Evolutionary conservation across 2,113 vertebrate species (phyloP), one percentile per base, ranked within the genome.

Genomic region (Tragelaphus imberbis): DNA sequence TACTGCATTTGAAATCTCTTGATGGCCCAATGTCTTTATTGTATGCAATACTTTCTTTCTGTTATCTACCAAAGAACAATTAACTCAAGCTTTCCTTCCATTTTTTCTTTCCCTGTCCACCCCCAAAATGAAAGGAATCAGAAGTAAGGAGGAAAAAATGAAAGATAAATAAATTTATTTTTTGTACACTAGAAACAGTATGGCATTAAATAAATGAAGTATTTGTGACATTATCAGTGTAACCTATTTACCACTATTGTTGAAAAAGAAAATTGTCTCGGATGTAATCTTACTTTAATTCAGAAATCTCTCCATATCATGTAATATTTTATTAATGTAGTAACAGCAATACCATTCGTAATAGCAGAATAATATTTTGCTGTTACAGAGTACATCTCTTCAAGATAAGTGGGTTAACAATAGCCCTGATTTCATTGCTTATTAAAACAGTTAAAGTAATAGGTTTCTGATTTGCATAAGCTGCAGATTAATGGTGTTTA

Each of bases 391-490:
- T 44, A 94, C 53, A 88, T 96, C 15, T 95, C 40, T 85, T 97
- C 28, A 93, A 95, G n/a, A 81, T 91, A 96, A 96, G 58, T 88
- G 30, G 10, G 27, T 27, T 97, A 87, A 90, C 90, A 92, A 75
- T 47, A 94, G 56, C n/a, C 61, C n/a, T 92, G 85, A 86, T 96
- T 98, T 86, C 47, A 84, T 55, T 97, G 77, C 71, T 98, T 97
- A 94, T 92, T 96, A 98, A 88, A 97, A 88, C n/a, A 86, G 49
- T 89, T 97, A 90, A 94, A 97, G 87, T 96, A 95, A 95, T 94
- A 95, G 87, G 47, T 68, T 95, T 95, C 81, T 95, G n/a, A 98
- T 97, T 96, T 98, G 84, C 84, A 96, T 98, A 97, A 97, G 28
- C 40, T 97, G 21, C 81, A 96, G 95, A 97, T 97, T 95, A 97